Evolutionary conservation across 2,113 vertebrate genomes (phyloP), one percentile per base, ranked within the genome.

Genomic region (Limanda limanda): DNA sequence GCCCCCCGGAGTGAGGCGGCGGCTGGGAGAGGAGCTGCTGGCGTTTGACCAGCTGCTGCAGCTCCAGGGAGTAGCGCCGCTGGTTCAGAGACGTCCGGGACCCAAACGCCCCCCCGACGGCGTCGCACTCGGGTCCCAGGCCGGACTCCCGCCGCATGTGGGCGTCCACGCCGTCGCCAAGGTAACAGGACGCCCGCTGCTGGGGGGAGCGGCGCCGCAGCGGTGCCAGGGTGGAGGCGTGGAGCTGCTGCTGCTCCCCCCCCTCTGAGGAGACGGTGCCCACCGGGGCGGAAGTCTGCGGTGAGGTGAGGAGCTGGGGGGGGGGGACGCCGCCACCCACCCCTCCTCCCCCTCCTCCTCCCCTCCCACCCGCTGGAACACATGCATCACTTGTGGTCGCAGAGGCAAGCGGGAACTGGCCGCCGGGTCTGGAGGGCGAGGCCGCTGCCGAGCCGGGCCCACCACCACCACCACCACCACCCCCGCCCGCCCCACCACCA

Each of bases 51-150:
- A 95, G 86, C 88, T 94, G 93, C 85, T 95, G 95, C 20, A 95
- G 92, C 86, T 95, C 95, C 86, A 95, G 76, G 0, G 95, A 95
- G 81, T 94, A 95, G 23, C 95, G 93, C 0, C 95, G 92, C 47
- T 94, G 94, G 54, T 90, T 92, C 45, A 94, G 86, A 21, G 93
- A 91, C 0, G 65, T 85, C 48, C 84, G 92, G 21, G 88, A 90
- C 25, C 92, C 93, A 3, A 78, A 92, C 0, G 71, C 68, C 6
- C 86, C 92, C 47, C n/a, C n/a, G n/a, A 68, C 2, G 0, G 70
- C 69, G 76, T 95, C 95, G 0, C 76, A 85, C 35, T 95, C 94
- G 0, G 88, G 81, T 1, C 86, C 88, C 45, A 89, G 82, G 20
- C 88, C 76, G 0, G 92, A 91, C 84, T 94, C 92, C 1, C 92